Evolutionary conservation across 1,140 invertebrate species (phyloP), one percentile per base, ranked within the genome.

Genomic region (Scaptomyza graminum): DNA sequence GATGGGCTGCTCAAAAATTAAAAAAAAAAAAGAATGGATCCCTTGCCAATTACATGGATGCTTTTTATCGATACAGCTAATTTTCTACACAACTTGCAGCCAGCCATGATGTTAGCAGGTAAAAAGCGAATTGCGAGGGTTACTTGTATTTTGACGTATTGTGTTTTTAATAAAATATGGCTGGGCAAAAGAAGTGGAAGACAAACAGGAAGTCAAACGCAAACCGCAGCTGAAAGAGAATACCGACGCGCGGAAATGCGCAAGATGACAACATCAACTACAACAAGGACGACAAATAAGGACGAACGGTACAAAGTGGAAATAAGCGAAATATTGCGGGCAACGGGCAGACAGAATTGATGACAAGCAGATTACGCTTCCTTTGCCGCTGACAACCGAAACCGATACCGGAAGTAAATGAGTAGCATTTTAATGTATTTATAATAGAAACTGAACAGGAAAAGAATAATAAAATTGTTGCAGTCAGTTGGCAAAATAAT

Each of bases 361-460:
- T 87, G 82, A 85, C 82, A 78, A 85, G 82, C 82, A 85, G 82
- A 85, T 85, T 85, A 87, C 82, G 82, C 82, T 85, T 85, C 82
- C 82, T 82, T 55, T 87, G 83, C 66, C 70, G 74, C 51, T 85
- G 82, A 87, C 82, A 85, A 77, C 59, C 67, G 81, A 72, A 81
- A 77, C 82, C 67, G 81, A 72, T 78, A 77, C 82, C 82, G 82
- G 82, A 85, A 87, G 66, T 64, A 77, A 85, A 75, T 82, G 82
- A 85, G 82, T 60, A 71, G 83, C 78, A 75, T 75, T 87, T 85
- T 87, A 85, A 85, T 85, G 82, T 87, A 82, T 85, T 85, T 85
- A 87, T 85, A 85, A 82, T 84, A 74, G 68, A 57, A 44, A 66
- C 31, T 44, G 47, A 8, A 9, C 31, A 9, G 31, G 8, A 1